Base-by-base conservation (phyloP, 30 jellyfish, hydroid and myxozoan species). In the Catostylus mosaicus region DNA sequence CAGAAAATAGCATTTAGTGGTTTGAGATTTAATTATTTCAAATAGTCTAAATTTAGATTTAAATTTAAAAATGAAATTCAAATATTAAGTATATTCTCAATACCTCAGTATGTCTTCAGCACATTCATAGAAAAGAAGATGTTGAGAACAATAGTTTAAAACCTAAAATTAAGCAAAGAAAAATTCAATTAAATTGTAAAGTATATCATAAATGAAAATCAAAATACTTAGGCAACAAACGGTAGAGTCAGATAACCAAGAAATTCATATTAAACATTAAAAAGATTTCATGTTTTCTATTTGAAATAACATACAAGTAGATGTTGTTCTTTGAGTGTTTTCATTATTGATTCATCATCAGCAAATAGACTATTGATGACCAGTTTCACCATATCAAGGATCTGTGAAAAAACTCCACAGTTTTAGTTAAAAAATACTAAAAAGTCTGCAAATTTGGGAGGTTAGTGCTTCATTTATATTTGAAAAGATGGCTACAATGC, bases 81-180 rank as follows among this genome's bases (percentile, higher is more conserved):
- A 2, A 37, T 18, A 79, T 19, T 26, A 63, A 43, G 36, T 24
- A 62, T n/a, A 82, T 79, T 62, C 5, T 12, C 29, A 32, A 35
- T 32, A 77, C 88, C 79, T 36, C 40, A 77, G 52, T 7, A 63
- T 27, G 23, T 77, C 78, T 4, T 30, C 34, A 3, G 88, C 66
- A 43, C 54, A 43, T 30, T 63, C 67, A 63, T 33, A 29, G 16
- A 59, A 29, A 43, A 37, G 30, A 7, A 0, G 30, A 40, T 77
- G 40, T 9, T 77, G 29, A 4, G n/a, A 19, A 37, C 88, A 77
- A 16, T 3, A 31, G 24, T 75, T 69, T 7, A 64, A 16, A 27
- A 56, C 73, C 88, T 77, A 70, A 38, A 57, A 60, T 23, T 1
- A 11, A 19, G 32, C 14, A 4, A 50, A 50, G 63, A 16, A 8